These are phyloP conservation scores for Calycopis cecrops DNA, from an alignment of 1,140 invertebrate genomes.

Conservation along the genomic window DNA sequence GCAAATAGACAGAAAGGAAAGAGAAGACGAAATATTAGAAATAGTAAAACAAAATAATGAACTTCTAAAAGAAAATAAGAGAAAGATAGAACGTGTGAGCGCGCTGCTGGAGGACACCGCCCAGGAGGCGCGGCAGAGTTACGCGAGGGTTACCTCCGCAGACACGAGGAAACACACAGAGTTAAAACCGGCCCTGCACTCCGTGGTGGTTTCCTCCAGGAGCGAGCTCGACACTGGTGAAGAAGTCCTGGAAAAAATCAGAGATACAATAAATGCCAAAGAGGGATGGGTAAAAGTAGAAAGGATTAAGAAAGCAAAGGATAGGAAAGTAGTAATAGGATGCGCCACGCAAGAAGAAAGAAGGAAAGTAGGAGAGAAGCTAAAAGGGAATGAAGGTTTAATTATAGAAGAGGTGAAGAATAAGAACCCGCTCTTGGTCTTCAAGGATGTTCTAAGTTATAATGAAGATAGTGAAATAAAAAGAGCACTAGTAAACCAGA, in stretches of 20 bases:
- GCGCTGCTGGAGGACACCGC: too few species aligned
- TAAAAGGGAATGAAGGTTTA: not conserved
- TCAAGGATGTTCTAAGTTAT: not conserved
- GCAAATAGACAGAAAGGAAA: not conserved
- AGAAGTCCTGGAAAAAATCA: not conserved
- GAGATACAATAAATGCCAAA: not conserved
- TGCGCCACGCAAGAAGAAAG: not conserved
- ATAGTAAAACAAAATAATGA: not conserved
- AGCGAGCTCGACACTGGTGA: not conserved
- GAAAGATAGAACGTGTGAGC: not conserved
- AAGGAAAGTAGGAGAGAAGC: not conserved
- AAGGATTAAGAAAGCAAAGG: not conserved
- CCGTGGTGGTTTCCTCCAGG: conserved; percentile 2
- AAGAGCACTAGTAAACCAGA: not conserved
- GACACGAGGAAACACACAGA: not conserved
- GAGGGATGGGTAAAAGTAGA: conserved; percentile 2
- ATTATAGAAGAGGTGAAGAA: not conserved
- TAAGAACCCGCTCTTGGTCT: not conserved
- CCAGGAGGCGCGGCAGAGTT: too few species aligned
- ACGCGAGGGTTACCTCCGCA: not conserved
- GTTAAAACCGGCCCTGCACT: not conserved
- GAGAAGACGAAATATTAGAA: not conserved
- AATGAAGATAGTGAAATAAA: too few species aligned
- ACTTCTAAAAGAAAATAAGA: not conserved
- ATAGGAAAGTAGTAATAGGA: not conserved